phyloP scores from a whole-genome alignment of 2,113 vertebrate species.

The Tragelaphus buxtoni region DNA sequence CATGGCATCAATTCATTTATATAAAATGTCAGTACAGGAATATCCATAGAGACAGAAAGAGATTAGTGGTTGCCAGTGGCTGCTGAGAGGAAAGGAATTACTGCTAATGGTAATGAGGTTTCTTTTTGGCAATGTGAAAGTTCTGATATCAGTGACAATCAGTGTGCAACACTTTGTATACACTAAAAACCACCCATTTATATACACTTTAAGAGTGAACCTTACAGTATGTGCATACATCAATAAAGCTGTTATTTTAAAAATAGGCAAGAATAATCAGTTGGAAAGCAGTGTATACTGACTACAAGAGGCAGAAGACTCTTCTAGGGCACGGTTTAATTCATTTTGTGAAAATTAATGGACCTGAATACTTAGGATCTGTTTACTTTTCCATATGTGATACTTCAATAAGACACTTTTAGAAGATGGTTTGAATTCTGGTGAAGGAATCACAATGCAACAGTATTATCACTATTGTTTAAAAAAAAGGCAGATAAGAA shows the following conservation, averaged over 20 bases:
- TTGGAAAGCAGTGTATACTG: neutral
- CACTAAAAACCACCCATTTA: neutral
- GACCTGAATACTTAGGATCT: neutral
- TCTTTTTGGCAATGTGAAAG: neutral
- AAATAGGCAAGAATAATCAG: neutral
- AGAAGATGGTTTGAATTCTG: neutral
- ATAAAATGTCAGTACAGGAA: neutral
- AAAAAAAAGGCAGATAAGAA: neutral
- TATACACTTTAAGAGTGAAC: neutral
- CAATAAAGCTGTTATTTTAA: neutral
- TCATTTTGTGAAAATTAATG: neutral
- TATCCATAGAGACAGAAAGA: neutral
- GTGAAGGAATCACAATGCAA: neutral
- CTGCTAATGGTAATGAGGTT: neutral
- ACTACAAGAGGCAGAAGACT: neutral
- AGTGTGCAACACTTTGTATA: neutral
- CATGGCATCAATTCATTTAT: neutral
- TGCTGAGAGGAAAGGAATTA: neutral
- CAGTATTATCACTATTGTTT: neutral
- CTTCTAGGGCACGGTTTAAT: neutral
- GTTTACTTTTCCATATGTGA: neutral
- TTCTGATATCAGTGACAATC: neutral
- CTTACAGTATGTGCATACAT: neutral
- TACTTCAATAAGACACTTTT: neutral
- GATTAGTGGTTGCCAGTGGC: neutral